Evolutionary conservation across 1,140 invertebrate genomes (phyloP).

Genomic region (Physella acuta): DNA sequence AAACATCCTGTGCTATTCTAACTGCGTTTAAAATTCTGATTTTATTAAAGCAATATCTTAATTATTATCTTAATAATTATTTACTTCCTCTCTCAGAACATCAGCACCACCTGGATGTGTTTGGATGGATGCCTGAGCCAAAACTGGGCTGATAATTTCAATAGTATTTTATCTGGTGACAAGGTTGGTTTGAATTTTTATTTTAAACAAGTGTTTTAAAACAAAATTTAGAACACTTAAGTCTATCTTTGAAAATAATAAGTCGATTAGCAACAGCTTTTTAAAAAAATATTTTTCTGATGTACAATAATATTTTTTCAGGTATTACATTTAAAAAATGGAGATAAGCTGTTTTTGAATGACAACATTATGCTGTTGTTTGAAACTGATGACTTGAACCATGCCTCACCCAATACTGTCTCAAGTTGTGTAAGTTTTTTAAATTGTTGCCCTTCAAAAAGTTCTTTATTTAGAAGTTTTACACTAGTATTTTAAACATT

Average conservation of each 20-base stretch:
- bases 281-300: background rate
- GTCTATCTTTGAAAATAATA: background rate
- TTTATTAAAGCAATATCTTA: no score
- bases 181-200: constrained; percentile 40
- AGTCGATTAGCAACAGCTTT: no score
- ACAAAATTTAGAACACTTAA: background rate
- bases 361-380: constrained; percentile 59
- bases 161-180: constrained; percentile 50
- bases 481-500: no score
- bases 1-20: no score
- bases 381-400: constrained; percentile 53
- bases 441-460: no score
- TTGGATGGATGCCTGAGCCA: constrained; percentile 55
- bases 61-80: background rate
- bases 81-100: constrained; percentile 47
- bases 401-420: constrained; percentile 54
- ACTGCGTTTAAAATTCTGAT: no score
- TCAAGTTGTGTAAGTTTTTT: constrained; percentile 56
- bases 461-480: no score
- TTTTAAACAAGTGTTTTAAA: background rate
- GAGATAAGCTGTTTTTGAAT: constrained; percentile 55
- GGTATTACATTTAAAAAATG: constrained; percentile 58
- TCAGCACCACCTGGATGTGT: constrained; percentile 58
- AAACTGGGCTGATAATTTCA: constrained; percentile 58
- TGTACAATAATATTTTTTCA: constrained; percentile 30